A percentile compares a stretch with the other conserved stretches of the same genome.
These are phyloP conservation scores for Agonopterix alstromeriana DNA, from an alignment of 2,888 invertebrate genomes.

Conservation along the genomic window DNA sequence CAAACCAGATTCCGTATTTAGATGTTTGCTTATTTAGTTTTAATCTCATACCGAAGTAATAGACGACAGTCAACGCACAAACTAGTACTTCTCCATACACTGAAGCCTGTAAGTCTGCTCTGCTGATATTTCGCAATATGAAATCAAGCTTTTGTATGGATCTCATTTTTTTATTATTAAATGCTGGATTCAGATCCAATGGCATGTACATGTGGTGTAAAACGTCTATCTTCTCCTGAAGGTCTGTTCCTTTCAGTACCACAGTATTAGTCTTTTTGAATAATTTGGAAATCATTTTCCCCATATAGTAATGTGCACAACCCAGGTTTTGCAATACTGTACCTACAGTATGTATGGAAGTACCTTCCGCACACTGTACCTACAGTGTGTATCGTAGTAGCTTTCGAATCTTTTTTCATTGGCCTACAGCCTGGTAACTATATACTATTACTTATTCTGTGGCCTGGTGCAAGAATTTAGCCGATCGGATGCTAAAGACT, in stretches of 20 bases:
- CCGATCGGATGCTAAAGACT: too few relatives aligned
- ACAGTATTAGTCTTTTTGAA: too few relatives aligned
- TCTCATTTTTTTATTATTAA: constrained; percentile 26
- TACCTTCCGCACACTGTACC: too few relatives aligned
- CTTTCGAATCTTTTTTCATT: too few relatives aligned
- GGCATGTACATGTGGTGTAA: constrained; percentile 31
- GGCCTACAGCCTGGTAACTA: too few relatives aligned
- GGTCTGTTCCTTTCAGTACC: background rate
- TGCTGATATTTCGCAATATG: constrained; percentile 26
- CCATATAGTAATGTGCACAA: too few relatives aligned
- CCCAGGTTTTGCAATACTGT: too few relatives aligned
- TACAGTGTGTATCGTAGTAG: too few relatives aligned
- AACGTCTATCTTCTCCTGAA: constrained; percentile 31
- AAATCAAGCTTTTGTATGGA: constrained; percentile 29
- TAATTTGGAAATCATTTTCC: too few relatives aligned
- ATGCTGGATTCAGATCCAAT: constrained; percentile 28
- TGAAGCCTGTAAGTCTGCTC: constrained; percentile 25
- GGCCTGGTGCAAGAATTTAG: too few relatives aligned
- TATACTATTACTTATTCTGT: too few relatives aligned
- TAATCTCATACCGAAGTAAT: constrained; percentile 50
- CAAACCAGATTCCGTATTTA: constrained; percentile 28
- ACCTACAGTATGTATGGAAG: too few relatives aligned
- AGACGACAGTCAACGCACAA: constrained; percentile 41
- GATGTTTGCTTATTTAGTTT: constrained; percentile 32
- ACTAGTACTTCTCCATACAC: constrained; percentile 35